Base-by-base conservation (phyloP, 2,888 invertebrate genomes). In the Tholera decimalis region DNA sequence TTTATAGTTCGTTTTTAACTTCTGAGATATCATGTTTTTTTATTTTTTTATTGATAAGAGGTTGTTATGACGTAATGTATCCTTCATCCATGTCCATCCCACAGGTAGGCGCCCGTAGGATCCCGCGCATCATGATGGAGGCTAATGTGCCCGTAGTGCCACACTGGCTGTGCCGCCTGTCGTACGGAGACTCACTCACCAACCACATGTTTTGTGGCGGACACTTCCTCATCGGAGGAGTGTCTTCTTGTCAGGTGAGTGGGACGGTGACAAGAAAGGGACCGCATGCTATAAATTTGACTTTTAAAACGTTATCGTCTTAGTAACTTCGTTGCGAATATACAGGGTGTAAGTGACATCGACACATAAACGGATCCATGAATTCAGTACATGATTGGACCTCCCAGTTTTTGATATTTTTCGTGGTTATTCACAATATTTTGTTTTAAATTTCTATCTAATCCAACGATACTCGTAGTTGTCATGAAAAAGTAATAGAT, bases 141-240 rank as follows among this genome's bases (percentile, higher is more conserved):
- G 96, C 96, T 0, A 91, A 93, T 2, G 92, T 96, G 1, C 95
- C 94, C 0, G 94, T 95, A 33, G 94, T 95, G 0, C 93, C 95
- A 0, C 92, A 92, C 73, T 93, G 93, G 94, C 81, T 95, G 5
- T 95, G 95, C 59, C 89, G 90, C 8, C 83, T 94, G 20, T 92
- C 95, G 0, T 95, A 95, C 61, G 93, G 94, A 0, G 92, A 92
- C n/a, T 88, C 94, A 1, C 89, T 96, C 54, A 96, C 96, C 1
- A 85, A 85, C 53, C 92, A 96, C 79, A 96, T 96, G 96, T 94
- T 97, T 84, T 96, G 97, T 81, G 96, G 96, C 0, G 96, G 96
- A 39, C 96, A 96, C 78, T 92, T 96, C 77, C 90, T 96, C 20
- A 94, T 95, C 3, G 96, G 96, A 43, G 96, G 96, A 58, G 95